phyloP scores from a whole-genome alignment of 2,113 vertebrate species.

The Bos indicus region DNA sequence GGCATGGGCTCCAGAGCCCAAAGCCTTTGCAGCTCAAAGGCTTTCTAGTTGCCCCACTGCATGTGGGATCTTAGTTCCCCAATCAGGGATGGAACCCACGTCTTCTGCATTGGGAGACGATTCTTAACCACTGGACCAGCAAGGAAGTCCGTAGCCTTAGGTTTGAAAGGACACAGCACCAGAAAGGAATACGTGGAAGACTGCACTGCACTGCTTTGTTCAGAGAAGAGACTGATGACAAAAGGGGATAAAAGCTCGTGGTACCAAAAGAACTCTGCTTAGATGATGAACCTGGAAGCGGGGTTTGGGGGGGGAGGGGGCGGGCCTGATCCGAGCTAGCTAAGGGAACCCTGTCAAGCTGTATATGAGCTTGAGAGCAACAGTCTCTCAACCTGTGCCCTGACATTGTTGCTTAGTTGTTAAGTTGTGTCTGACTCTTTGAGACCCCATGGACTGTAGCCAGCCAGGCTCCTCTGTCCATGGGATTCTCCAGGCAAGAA shows the following conservation, averaged over 20 bases:
- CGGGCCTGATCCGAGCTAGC: background rate
- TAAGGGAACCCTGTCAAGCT: background rate
- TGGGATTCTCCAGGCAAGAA: background rate
- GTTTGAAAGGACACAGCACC: background rate
- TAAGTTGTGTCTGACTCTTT: background rate
- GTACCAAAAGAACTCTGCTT: background rate
- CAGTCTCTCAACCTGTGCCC: background rate
- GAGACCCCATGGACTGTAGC: background rate
- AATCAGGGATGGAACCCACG: background rate
- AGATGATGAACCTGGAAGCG: background rate
- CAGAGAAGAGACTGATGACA: background rate
- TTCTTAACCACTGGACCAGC: background rate
- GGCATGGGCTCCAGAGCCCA: background rate
- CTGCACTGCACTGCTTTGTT: rapidly evolving
- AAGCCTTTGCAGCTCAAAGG: background rate
- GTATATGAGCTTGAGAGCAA: too few species aligned
- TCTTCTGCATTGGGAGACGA: background rate
- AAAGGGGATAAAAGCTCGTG: background rate
- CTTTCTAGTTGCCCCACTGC: background rate
- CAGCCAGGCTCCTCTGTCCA: background rate
- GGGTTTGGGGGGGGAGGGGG: rapidly evolving
- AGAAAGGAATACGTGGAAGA: background rate
- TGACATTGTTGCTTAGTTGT: background rate
- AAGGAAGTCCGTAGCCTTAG: background rate
- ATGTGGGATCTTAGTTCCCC: background rate